A percentile compares a stretch with the other conserved stretches of the same genome.
Evolutionary conservation across 2,113 vertebrate genomes (phyloP).

Genomic region (Nothobranchius furzeri): DNA sequence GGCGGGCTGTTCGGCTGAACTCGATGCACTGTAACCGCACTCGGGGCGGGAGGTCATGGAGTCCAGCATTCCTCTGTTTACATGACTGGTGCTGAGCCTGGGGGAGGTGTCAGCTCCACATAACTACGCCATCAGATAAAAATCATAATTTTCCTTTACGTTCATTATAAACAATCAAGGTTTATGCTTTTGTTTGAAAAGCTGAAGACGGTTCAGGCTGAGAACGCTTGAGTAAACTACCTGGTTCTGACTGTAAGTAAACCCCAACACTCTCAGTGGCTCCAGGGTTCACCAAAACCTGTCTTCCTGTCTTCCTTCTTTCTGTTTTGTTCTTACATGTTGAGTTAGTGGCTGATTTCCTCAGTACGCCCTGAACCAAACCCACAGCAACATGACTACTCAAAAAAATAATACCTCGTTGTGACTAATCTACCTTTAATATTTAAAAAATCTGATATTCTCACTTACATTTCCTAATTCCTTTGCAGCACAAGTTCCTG

Average conservation of each 20-base stretch:
- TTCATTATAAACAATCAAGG: conserved; percentile 51
- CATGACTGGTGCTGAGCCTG: conserved; percentile 66
- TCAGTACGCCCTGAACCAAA: background rate
- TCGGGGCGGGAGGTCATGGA: conserved; percentile 74
- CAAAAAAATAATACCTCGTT: no score
- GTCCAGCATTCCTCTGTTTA: conserved; percentile 81
- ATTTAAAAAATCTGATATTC: no score
- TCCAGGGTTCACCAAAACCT: background rate
- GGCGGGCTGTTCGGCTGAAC: conserved; percentile 73
- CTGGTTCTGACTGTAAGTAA: conserved; percentile 11
- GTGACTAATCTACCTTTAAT: no score
- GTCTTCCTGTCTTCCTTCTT: conserved; percentile 7
- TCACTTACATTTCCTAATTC: no score
- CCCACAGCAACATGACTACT: no score
- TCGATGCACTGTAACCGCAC: conserved; percentile 74
- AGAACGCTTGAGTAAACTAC: conserved; percentile 3
- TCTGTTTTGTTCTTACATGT: conserved; percentile 24
- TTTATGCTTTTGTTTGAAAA: conserved; percentile 58
- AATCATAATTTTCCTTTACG: conserved; percentile 56
- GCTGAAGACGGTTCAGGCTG: conserved; percentile 21
- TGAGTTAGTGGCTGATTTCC: conserved; percentile 11
- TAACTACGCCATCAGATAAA: conserved; percentile 71
- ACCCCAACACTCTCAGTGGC: background rate
- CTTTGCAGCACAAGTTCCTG: background rate
- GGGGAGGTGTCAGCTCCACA: conserved; percentile 59